phyloP scores from a whole-genome alignment of 2,888 invertebrate species.

The Latrodectus hesperus region DNA sequence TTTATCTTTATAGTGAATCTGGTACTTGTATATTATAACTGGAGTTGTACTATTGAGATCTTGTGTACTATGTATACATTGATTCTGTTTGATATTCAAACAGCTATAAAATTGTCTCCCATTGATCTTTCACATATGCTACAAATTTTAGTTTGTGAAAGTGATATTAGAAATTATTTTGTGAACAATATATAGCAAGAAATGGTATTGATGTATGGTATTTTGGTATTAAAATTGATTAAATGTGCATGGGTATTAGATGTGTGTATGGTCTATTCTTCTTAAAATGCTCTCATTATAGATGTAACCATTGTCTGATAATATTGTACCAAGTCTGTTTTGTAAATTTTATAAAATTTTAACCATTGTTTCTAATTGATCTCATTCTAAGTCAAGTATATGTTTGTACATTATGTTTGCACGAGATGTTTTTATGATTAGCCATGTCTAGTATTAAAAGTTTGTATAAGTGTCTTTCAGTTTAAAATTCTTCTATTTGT shows the following conservation, averaged over 20 bases:
- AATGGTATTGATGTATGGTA: neutral
- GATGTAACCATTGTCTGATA: neutral
- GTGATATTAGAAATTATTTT: neutral
- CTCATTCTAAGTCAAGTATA: slow-evolving; percentile 12
- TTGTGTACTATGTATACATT: slow-evolving; percentile 13
- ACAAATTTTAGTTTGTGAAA: too few relatives aligned
- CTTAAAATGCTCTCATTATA: too few relatives aligned
- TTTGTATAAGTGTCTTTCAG: neutral
- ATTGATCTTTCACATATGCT: too few relatives aligned
- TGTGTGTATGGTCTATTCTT: too few relatives aligned
- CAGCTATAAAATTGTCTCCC: neutral
- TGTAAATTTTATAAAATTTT: neutral
- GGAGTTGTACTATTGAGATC: neutral
- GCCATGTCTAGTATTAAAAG: neutral
- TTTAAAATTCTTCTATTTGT: neutral
- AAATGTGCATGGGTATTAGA: too few relatives aligned
- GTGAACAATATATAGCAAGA: neutral
- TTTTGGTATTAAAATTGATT: neutral
- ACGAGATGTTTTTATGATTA: neutral
- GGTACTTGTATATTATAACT: too few relatives aligned
- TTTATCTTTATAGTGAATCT: too few relatives aligned
- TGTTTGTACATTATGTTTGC: neutral
- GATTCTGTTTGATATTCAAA: slow-evolving; percentile 28
- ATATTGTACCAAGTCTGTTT: neutral
- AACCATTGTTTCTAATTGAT: neutral